phyloP scores from a whole-genome alignment of 2,888 invertebrate genomes.

The Cactoblastis cactorum region DNA sequence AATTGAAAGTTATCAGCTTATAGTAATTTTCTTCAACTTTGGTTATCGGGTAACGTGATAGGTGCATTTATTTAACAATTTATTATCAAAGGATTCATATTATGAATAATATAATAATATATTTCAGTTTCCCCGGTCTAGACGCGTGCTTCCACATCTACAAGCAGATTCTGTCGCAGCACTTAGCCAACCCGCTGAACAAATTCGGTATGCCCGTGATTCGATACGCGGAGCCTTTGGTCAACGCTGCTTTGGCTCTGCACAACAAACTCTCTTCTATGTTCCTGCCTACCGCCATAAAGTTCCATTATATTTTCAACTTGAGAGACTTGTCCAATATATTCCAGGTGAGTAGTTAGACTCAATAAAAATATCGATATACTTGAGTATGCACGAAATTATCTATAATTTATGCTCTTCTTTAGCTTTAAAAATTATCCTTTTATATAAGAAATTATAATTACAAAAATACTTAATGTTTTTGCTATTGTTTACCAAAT shows the following conservation, averaged over 20 bases:
- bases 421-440: too few relatives aligned
- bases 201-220: conserved; percentile 82
- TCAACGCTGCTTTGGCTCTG: conserved; percentile 85
- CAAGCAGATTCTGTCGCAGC: conserved; percentile 88
- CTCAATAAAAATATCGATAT: too few relatives aligned
- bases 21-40: too few relatives aligned
- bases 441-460: too few relatives aligned
- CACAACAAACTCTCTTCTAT: conserved; percentile 86
- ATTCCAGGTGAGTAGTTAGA: conserved; percentile 86
- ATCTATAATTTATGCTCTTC: too few relatives aligned
- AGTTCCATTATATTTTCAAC: conserved; percentile 97
- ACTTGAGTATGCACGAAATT: too few relatives aligned
- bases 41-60: too few relatives aligned
- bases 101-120: too few relatives aligned
- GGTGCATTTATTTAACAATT: too few relatives aligned
- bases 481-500: background rate
- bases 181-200: conserved; percentile 81
- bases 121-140: conserved; percentile 86
- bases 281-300: conserved; percentile 95
- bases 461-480: too few relatives aligned
- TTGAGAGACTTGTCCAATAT: conserved; percentile 95
- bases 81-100: too few relatives aligned
- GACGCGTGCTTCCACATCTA: conserved; percentile 93
- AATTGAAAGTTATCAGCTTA: too few relatives aligned
- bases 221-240: conserved; percentile 80